A percentile compares a stretch with the other conserved stretches of the same genome.
Evolutionary conservation across 2,888 invertebrate species (phyloP).

Genomic region (Phengaris arion): DNA sequence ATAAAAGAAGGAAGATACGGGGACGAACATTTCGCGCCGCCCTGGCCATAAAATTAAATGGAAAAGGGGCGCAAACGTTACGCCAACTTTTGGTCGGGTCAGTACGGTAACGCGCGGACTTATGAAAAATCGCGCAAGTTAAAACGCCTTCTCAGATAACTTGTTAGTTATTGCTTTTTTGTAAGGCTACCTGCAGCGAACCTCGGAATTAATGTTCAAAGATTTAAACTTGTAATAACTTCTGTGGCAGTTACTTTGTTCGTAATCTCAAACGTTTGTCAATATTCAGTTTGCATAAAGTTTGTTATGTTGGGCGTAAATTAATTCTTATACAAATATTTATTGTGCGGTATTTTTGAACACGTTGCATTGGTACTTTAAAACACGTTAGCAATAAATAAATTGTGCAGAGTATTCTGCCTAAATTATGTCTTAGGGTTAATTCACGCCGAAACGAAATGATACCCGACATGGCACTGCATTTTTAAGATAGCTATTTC

Average conservation of each 20-base stretch:
- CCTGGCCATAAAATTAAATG: slow-evolving; percentile 68
- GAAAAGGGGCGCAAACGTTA: slow-evolving; percentile 41
- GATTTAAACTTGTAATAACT: slow-evolving; percentile 40
- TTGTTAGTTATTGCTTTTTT: slow-evolving; percentile 50
- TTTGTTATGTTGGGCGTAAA: slow-evolving; percentile 14
- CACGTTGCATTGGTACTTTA: not conserved
- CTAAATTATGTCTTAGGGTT: not conserved
- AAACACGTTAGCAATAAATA: not conserved
- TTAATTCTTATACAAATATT: slow-evolving; percentile 23
- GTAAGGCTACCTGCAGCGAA: slow-evolving; percentile 40
- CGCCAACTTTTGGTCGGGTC: slow-evolving; percentile 39
- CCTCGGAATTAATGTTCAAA: slow-evolving; percentile 47
- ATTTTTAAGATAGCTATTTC: too few species aligned
- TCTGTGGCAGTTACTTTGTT: slow-evolving; percentile 31
- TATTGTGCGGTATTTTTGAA: slow-evolving; percentile 25
- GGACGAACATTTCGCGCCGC: slow-evolving; percentile 56
- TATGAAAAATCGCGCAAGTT: slow-evolving; percentile 63
- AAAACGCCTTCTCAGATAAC: slow-evolving; percentile 55
- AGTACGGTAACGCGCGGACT: slow-evolving; percentile 46
- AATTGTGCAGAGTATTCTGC: not conserved
- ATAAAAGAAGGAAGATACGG: slow-evolving; percentile 56
- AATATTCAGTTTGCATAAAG: slow-evolving; percentile 26
- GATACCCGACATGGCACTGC: too few species aligned
- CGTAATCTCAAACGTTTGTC: slow-evolving; percentile 29
- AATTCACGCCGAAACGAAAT: not conserved